phyloP scores from a whole-genome alignment of 1,140 invertebrate genomes.

The Venturia canescens region DNA sequence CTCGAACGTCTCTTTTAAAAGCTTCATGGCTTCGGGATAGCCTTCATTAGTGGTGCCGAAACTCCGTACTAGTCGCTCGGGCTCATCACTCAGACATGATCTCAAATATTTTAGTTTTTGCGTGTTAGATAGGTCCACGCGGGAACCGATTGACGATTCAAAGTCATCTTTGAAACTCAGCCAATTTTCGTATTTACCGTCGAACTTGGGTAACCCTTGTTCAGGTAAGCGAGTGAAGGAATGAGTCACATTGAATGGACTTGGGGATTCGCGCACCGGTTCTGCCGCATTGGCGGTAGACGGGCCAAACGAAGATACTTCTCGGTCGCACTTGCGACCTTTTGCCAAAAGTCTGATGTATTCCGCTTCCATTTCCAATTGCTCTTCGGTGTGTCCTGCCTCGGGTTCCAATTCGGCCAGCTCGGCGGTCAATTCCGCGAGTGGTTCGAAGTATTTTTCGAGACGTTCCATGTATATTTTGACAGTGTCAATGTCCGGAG shows the following conservation, averaged over 20 bases:
- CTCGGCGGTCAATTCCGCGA: background rate
- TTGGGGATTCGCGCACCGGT: background rate
- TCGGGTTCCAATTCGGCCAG: background rate
- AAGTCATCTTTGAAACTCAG: slow-evolving; percentile 19
- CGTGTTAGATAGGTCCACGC: background rate
- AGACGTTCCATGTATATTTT: background rate
- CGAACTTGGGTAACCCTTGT: slow-evolving; percentile 3
- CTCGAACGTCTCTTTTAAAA: slow-evolving; percentile 58
- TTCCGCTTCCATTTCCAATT: background rate
- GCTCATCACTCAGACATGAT: slow-evolving; percentile 7
- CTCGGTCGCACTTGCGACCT: background rate
- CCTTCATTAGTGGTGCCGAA: background rate
- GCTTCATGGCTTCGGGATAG: slow-evolving; percentile 58
- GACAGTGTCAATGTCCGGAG: background rate
- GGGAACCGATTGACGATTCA: background rate
- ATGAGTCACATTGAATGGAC: background rate
- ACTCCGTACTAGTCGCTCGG: slow-evolving; percentile 1
- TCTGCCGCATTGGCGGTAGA: background rate
- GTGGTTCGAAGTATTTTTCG: background rate
- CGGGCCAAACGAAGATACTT: background rate
- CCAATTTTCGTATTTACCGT: slow-evolving; percentile 28
- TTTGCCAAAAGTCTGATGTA: background rate
- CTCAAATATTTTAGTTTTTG: background rate
- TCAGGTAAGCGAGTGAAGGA: background rate
- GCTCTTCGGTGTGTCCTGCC: background rate